Base-by-base conservation (phyloP, 2,888 invertebrate species). In the Eupeodes latifasciatus region DNA sequence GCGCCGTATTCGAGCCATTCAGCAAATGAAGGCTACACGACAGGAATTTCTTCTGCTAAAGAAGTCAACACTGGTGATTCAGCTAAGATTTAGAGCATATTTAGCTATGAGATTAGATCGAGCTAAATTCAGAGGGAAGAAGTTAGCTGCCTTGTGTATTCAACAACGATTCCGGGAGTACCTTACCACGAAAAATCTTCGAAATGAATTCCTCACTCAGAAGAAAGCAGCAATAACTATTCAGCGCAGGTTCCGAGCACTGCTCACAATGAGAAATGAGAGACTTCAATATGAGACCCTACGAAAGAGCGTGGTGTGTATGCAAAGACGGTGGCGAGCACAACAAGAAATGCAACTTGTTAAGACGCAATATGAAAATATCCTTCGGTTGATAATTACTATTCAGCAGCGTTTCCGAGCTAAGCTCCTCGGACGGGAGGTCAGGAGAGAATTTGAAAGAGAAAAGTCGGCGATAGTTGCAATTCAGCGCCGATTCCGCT, bases 251-350 rank as follows among this genome's bases (percentile, higher is more conserved):
- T 93, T 90, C 81, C 90, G 92, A 61, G 92, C 92, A 11, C 90
- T 82, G 5, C 77, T 75, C 47, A 5, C 59, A 27, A 91, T 91
- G 91, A 87, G 86, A 82, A 49, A 59, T 0, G 59, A 89, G 16
- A 85, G 90, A 78, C 19, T 78, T 4, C 77, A 91, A 3, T 94
- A 90, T 88, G n/a, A 81, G 49, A 27, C 75, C 0, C 74, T 90
- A 64, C 89, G 85, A 44, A 81, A 77, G 16, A 90, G 92, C 2
- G 90, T 90, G n/a, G 74, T 92, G 10, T 72, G 85, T 7, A 89
- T 95, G 34, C 95, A 95, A 91, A 90, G 84, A n/a, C 92, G 92
- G 89, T 95, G 92, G 89, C 93, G 93, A 90, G 94, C 94, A 2
- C 64, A 55, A 34, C 64, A 57, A 49, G n/a, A 61, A 12, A 90